A percentile compares a stretch with the other conserved stretches of the same genome.
These are phyloP conservation scores for Heliconius ethilla DNA, from an alignment of 2,888 invertebrate genomes.

Conservation along the genomic window DNA sequence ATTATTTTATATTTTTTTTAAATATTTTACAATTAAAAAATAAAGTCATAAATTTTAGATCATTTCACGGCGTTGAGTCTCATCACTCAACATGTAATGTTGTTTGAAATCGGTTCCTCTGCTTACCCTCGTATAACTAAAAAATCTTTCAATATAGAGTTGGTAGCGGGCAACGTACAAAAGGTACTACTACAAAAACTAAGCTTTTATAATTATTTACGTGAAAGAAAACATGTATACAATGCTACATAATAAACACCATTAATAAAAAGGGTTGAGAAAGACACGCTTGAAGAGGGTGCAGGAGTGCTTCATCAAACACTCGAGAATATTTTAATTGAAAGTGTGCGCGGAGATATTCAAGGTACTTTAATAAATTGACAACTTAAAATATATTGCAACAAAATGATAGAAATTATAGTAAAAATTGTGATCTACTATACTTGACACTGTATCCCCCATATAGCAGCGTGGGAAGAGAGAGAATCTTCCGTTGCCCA, in stretches of 20 bases:
- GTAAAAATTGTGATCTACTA: neutral
- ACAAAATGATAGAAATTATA: neutral
- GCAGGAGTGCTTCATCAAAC: slow-evolving; percentile 20
- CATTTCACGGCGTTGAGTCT: neutral
- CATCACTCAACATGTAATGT: neutral
- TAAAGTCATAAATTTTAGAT: too few relatives aligned
- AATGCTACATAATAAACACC: too few relatives aligned
- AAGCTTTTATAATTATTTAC: too few relatives aligned
- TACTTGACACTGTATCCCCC: too few relatives aligned
- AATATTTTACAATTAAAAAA: neutral
- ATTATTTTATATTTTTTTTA: neutral
- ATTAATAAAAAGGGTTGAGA: neutral
- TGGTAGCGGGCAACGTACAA: too few relatives aligned
- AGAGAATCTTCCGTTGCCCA: too few relatives aligned
- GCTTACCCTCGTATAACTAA: too few relatives aligned
- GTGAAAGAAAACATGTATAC: too few relatives aligned
- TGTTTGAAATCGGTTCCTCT: too few relatives aligned
- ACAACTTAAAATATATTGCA: slow-evolving; percentile 10
- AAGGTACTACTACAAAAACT: too few relatives aligned
- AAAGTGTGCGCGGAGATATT: slow-evolving; percentile 18
- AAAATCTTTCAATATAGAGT: too few relatives aligned
- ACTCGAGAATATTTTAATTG: slow-evolving; percentile 25
- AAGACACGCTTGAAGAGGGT: neutral
- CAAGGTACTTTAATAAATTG: slow-evolving; percentile 21
- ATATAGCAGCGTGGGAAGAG: too few relatives aligned